phyloP scores from a whole-genome alignment of 1,140 invertebrate genomes.

The Oedothorax gibbosus region DNA sequence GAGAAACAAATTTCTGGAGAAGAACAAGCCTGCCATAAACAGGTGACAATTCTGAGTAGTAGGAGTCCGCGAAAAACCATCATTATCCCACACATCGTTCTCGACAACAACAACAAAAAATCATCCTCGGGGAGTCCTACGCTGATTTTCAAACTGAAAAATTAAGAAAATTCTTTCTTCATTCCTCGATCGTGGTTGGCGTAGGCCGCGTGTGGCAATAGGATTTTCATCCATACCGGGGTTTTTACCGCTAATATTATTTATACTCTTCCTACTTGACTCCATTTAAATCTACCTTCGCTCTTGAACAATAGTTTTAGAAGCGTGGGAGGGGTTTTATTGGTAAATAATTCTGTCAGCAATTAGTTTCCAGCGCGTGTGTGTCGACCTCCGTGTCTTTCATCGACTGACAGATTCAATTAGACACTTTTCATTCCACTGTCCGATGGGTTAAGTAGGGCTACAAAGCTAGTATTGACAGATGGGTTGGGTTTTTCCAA shows the following conservation, averaged over 20 bases:
- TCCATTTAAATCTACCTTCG: constrained; percentile 42
- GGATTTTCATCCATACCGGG: constrained; percentile 20
- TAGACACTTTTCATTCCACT: too few species aligned
- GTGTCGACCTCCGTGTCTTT: constrained; percentile 11
- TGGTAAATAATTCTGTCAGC: constrained; percentile 54
- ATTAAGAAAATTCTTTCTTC: constrained; percentile 47
- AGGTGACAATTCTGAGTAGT: constrained; percentile 52
- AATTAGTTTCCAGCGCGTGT: constrained; percentile 21
- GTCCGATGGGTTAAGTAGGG: too few species aligned
- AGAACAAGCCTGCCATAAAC: constrained; percentile 46
- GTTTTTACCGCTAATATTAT: constrained; percentile 43
- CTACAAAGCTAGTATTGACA: too few species aligned
- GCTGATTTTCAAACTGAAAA: constrained; percentile 53
- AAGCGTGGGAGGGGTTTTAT: constrained; percentile 38
- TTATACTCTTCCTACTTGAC: constrained; percentile 48
- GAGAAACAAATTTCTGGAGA: constrained; percentile 41
- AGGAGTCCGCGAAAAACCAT: constrained; percentile 45
- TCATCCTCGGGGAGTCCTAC: constrained; percentile 10
- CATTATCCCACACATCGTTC: constrained; percentile 50
- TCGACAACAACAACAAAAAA: not conserved
- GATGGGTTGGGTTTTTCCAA: too few species aligned
- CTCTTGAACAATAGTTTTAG: constrained; percentile 35
- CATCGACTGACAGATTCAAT: constrained; percentile 19
- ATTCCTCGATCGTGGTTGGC: constrained; percentile 29
- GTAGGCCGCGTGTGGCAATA: constrained; percentile 40